Percentiles rank a stretch among this genome's conserved stretches.
phyloP scores from a whole-genome alignment of 2,888 invertebrate species.

The Dastarcus helophoroides region DNA sequence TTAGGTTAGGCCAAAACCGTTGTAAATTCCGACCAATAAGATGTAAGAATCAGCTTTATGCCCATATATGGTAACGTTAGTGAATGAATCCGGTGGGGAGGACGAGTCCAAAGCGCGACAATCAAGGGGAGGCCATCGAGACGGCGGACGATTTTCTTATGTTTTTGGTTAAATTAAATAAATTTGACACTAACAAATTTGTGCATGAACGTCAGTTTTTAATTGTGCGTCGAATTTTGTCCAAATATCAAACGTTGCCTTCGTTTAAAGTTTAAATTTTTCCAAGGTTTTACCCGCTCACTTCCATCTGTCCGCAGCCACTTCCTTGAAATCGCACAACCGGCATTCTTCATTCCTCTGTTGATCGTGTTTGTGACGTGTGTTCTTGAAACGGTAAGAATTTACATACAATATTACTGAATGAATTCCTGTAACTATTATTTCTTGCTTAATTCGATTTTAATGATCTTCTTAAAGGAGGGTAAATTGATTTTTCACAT shows the following conservation, averaged over 20 bases:
- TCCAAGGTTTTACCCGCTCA: constrained; percentile 21
- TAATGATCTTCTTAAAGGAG: not conserved
- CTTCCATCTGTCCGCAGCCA: constrained; percentile 21
- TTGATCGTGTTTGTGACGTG: constrained; percentile 34
- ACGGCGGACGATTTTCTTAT: constrained; percentile 8
- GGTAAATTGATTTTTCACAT: not conserved
- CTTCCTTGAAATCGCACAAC: constrained; percentile 28
- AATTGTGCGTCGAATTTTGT: constrained; percentile 1
- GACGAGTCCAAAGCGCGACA: constrained; percentile 31
- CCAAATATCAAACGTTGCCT: not conserved
- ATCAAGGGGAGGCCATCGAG: constrained; percentile 25
- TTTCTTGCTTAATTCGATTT: not conserved
- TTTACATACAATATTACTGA: too few species aligned
- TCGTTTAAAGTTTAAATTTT: constrained; percentile 24
- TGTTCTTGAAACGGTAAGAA: constrained; percentile 33
- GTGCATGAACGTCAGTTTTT: constrained; percentile 3
- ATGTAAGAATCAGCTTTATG: constrained; percentile 55
- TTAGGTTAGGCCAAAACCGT: constrained; percentile 33
- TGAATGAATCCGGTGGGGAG: constrained; percentile 46
- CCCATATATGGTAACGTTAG: constrained; percentile 72
- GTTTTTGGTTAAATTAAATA: constrained; percentile 15
- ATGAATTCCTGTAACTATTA: too few species aligned
- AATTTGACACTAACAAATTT: constrained; percentile 13
- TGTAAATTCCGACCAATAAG: constrained; percentile 47
- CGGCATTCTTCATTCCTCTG: constrained; percentile 35